These are phyloP conservation scores for Nylanderia fulva DNA, from an alignment of 1,140 invertebrate species.

Conservation along the genomic window DNA sequence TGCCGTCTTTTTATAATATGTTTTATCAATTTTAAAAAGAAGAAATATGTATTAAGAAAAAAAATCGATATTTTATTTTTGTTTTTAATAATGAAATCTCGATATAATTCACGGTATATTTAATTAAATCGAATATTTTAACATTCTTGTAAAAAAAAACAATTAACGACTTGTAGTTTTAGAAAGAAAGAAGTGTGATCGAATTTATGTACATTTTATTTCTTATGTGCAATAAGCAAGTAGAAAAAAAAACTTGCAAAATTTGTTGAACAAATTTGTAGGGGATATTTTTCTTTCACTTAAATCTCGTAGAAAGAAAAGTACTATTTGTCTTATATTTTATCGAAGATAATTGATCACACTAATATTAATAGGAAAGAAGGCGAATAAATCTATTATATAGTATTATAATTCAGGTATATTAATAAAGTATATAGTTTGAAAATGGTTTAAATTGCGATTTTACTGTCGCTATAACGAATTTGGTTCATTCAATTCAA, in stretches of 20 bases:
- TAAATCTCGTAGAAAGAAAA: background rate
- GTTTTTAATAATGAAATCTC: constrained; percentile 14
- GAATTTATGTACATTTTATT: background rate
- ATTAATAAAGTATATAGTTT: constrained; percentile 30
- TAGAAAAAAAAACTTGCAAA: constrained; percentile 19
- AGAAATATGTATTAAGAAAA: background rate
- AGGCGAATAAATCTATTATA: constrained; percentile 13
- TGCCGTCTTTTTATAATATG: constrained; percentile 40
- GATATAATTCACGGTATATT: background rate
- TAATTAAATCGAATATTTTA: background rate
- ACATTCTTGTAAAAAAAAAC: background rate
- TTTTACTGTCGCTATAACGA: background rate
- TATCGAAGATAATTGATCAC: background rate
- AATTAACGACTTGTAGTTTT: constrained; percentile 5
- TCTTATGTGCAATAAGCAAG: background rate
- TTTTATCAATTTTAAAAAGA: constrained; percentile 12
- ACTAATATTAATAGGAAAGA: constrained; percentile 11
- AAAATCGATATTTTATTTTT: constrained; percentile 33
- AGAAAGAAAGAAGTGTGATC: background rate
- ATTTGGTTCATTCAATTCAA: background rate
- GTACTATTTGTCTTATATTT: constrained; percentile 4
- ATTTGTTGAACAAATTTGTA: constrained; percentile 27
- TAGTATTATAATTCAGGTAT: constrained; percentile 6
- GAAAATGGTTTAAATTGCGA: background rate
- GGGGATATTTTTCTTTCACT: background rate